Evolutionary conservation across 2,888 invertebrate genomes (phyloP).

Genomic region (Hemaris fuciformis): DNA sequence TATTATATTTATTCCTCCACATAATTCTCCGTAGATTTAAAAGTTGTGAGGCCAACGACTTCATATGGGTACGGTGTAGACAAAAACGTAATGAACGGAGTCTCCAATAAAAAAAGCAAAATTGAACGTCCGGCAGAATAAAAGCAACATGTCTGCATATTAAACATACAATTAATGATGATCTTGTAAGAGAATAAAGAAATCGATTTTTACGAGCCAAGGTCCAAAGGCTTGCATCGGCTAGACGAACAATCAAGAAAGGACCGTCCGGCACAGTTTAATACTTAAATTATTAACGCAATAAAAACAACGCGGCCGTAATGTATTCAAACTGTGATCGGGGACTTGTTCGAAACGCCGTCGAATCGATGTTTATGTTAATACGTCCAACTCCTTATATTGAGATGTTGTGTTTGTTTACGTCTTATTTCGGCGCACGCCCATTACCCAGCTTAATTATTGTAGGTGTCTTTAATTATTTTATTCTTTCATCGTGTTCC

Average conservation of each 20-base stretch:
- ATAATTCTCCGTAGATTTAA: no score
- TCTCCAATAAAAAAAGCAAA: neutral
- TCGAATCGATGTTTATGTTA: constrained; percentile 74
- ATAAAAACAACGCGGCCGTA: constrained; percentile 65
- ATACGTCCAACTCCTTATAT: constrained; percentile 59
- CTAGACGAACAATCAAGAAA: constrained; percentile 13
- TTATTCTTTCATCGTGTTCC: constrained; percentile 5
- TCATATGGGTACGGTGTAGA: neutral
- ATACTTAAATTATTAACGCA: constrained; percentile 68
- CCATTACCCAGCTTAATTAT: constrained; percentile 12
- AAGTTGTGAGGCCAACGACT: neutral
- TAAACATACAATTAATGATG: constrained; percentile 2
- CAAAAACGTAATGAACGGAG: neutral
- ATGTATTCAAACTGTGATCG: constrained; percentile 70
- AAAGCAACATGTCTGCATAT: neutral
- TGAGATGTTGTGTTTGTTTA: constrained; percentile 69
- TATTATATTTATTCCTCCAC: no score
- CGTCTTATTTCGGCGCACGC: constrained; percentile 13
- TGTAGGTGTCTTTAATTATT: constrained; percentile 11
- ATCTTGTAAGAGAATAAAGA: constrained; percentile 10
- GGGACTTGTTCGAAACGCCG: constrained; percentile 57
- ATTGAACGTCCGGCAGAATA: neutral
- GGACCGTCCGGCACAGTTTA: constrained; percentile 49
- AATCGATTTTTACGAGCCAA: constrained; percentile 12
- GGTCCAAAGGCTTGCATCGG: neutral